Percentiles rank a stretch among this genome's conserved stretches.
Evolutionary conservation across 2,797 vertebrate genomes (phyloP).

Genomic region (Smutsia gigantea): DNA sequence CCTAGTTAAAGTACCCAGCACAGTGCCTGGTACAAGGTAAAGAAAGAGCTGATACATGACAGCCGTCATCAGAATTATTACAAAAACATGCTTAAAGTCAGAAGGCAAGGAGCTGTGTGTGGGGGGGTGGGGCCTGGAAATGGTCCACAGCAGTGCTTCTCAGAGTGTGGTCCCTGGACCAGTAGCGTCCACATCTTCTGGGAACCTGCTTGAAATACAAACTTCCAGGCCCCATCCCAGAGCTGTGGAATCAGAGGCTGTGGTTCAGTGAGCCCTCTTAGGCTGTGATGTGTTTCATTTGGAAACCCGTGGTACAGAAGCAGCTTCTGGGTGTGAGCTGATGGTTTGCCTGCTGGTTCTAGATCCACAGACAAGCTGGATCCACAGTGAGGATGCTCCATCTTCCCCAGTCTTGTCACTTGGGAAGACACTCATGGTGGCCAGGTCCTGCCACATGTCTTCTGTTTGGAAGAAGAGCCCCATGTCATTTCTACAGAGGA

Average conservation of each 20-base stretch:
- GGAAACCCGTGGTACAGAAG: neutral
- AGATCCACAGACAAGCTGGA: neutral
- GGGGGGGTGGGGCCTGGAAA: too few relatives aligned
- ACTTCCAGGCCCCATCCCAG: too few relatives aligned
- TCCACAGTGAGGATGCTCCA: fast-evolving
- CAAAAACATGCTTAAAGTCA: neutral
- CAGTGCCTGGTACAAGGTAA: neutral
- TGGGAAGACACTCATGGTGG: neutral
- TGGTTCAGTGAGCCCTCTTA: neutral
- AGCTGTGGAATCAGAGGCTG: neutral
- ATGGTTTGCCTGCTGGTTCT: too few relatives aligned
- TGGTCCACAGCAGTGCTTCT: neutral
- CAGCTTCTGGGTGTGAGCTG: neutral
- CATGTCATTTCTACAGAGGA: neutral
- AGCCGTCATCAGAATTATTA: neutral
- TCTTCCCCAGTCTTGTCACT: neutral
- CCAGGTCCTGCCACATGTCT: neutral
- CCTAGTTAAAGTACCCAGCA: neutral
- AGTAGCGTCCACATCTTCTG: fast-evolving
- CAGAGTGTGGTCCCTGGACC: neutral
- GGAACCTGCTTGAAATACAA: neutral
- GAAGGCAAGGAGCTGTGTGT: neutral
- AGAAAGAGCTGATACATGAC: neutral
- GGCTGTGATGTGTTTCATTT: fast-evolving
- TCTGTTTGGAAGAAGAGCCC: neutral